These are phyloP conservation scores for Arenaria interpres DNA, from an alignment of 2,113 vertebrate genomes.

Conservation along the genomic window DNA sequence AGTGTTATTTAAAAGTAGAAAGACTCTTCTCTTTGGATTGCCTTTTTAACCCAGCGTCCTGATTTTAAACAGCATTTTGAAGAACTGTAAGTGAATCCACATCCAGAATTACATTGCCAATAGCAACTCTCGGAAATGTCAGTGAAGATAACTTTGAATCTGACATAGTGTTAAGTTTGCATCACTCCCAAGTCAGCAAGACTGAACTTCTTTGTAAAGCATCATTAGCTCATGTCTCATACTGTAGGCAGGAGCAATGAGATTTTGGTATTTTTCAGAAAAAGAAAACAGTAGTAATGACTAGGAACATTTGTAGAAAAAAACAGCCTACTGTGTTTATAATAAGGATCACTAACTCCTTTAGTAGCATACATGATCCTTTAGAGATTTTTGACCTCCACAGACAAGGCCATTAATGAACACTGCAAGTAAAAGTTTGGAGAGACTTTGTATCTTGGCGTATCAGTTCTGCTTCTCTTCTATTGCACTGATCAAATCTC, in stretches of 20 bases:
- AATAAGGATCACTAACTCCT: background rate
- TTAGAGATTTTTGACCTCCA: background rate
- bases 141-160: conserved; percentile 38
- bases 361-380: background rate
- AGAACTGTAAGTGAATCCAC: background rate
- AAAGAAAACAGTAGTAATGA: background rate
- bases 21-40: background rate
- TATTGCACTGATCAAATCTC: background rate
- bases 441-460: background rate
- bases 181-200: background rate
- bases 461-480: background rate
- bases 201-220: conserved; percentile 11
- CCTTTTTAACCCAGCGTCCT: background rate
- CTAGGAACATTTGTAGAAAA: background rate
- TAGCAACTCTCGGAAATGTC: background rate
- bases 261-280: background rate
- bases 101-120: conserved; percentile 15
- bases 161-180: conserved; percentile 35
- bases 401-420: background rate
- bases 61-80: conserved; percentile 11
- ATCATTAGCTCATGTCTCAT: conserved; percentile 33
- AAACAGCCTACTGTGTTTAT: background rate
- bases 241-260: background rate
- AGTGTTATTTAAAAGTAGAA: background rate
- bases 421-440: background rate